Evolutionary conservation across 1,140 invertebrate genomes (phyloP).

Genomic region (Elymnias hypermnestra): DNA sequence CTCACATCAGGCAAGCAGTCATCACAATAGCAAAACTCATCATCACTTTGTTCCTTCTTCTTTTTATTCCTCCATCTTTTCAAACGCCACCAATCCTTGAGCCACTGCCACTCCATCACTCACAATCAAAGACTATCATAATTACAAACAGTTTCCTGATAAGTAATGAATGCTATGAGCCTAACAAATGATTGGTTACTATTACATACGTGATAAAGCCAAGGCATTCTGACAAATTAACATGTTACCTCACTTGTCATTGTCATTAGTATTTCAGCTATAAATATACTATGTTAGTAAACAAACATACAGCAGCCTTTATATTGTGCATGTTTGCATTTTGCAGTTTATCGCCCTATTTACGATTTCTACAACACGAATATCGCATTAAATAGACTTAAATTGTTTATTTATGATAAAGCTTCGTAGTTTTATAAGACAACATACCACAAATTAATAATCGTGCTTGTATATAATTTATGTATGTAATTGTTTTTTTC

Average conservation of each 20-base stretch:
- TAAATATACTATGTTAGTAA: slow-evolving; percentile 21
- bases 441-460: neutral
- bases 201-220: slow-evolving; percentile 49
- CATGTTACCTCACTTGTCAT: slow-evolving; percentile 69
- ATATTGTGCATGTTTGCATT: slow-evolving; percentile 12
- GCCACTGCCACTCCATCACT: slow-evolving; percentile 84
- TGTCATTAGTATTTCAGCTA: slow-evolving; percentile 37
- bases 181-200: slow-evolving; percentile 49
- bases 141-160: slow-evolving; percentile 42
- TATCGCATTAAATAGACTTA: slow-evolving; percentile 8
- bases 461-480: neutral
- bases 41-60: slow-evolving; percentile 74
- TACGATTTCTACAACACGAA: slow-evolving; percentile 4
- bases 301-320: slow-evolving; percentile 11
- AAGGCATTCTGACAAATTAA: slow-evolving; percentile 66
- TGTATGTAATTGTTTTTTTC: neutral
- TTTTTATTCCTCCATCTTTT: slow-evolving; percentile 81
- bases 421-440: too few relatives aligned
- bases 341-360: slow-evolving; percentile 2
- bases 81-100: slow-evolving; percentile 86
- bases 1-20: slow-evolving; percentile 80
- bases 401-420: slow-evolving; percentile 5
- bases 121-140: slow-evolving; percentile 45
- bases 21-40: slow-evolving; percentile 84
- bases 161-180: slow-evolving; percentile 30